Percentiles rank a stretch among this genome's conserved stretches.
Evolutionary conservation across 1,140 invertebrate genomes (phyloP).

Genomic region (Plodia interpunctella): DNA sequence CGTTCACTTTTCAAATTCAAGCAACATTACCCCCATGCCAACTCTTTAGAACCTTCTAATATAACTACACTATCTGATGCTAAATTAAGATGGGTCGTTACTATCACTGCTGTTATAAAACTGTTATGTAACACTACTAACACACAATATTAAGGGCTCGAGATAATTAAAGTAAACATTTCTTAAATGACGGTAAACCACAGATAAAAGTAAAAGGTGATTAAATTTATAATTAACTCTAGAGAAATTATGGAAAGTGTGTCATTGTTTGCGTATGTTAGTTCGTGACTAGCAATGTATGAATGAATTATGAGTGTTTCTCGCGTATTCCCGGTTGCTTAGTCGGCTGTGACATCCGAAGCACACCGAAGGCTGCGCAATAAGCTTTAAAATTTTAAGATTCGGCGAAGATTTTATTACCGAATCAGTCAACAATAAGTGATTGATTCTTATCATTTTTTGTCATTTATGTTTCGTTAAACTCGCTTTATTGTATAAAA

Average conservation of each 20-base stretch:
- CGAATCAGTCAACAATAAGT: no score
- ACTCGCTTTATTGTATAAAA: no score
- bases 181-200: background rate
- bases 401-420: no score
- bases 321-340: no score
- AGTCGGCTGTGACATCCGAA: no score
- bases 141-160: background rate
- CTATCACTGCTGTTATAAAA: background rate
- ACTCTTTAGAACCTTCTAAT: no score
- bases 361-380: no score
- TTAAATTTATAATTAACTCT: background rate
- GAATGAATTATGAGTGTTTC: background rate
- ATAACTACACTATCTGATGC: background rate
- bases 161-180: slow-evolving; percentile 4
- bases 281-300: background rate
- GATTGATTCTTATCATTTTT: no score
- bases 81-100: background rate
- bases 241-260: slow-evolving; percentile 8
- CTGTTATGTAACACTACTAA: background rate
- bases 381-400: no score
- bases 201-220: slow-evolving; percentile 2
- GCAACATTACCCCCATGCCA: no score
- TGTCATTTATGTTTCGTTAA: no score
- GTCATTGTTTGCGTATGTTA: slow-evolving; percentile 5
- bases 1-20: no score